Base-by-base conservation (phyloP, 2,113 vertebrate genomes). In the Alosa alosa region DNA sequence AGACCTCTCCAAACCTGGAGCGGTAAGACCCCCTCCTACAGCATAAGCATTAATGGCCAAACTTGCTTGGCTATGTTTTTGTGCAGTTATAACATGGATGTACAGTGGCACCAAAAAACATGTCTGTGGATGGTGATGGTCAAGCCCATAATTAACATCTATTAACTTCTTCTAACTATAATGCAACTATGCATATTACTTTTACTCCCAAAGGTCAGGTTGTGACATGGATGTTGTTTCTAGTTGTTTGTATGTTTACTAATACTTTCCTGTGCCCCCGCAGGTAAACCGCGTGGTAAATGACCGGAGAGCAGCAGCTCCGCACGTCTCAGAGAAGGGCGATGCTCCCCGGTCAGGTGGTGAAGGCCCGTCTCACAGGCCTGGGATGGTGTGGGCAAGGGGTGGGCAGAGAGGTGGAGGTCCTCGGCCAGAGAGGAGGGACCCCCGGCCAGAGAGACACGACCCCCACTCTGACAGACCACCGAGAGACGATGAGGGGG, bases 201-300 rank as follows among this genome's bases (percentile, higher is more conserved):
- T 6, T 55, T 18, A 4, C 20, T 6, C 11, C 55, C 6, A 7
- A 22, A 22, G 20, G 6, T 60, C 6, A 60, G 55, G 3, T 10
- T 78, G 36, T 36, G 39, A 6, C 31, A 60, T 60, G 18, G 20
- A 20, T 60, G 47, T 49, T 49, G 47, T 49, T 49, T 49, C 9
- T 49, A 49, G 9, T 49, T 49, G 10, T 44, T 44, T 49, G 47
- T 11, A 8, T 52, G n/a, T 83, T 25, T 47, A 9, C 52, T 13
- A 57, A 57, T 25, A 25, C 31, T 83, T 45, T 85, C 11, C 10
- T 86, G 1, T 22, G 15, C 7, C 6, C 46, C 85, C 82, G 0
- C 85, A 98, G 97, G 97, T 97, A 18, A 97, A 94, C 75, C 94
- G 93, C 25, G 87, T 94, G 0, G 91, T 96, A 17, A 96, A 95